Conservation (phyloP, 2,113 vertebrate species). For the Cisticola juncidis region DNA sequence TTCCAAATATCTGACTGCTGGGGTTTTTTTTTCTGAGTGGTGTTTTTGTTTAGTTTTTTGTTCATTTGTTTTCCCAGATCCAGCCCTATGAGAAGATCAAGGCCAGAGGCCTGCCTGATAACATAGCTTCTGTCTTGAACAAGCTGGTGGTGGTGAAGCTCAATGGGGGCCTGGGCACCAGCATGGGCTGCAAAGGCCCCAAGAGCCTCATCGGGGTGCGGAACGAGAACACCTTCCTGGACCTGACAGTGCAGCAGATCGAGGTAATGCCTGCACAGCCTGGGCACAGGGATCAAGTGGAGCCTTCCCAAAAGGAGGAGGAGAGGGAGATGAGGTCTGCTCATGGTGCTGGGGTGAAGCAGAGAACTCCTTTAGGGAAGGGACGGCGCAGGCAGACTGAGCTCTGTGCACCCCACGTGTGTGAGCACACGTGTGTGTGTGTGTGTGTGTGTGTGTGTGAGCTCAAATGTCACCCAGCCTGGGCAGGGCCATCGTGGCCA, state of each 20-base stretch:
- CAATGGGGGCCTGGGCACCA: slow-evolving; percentile 94
- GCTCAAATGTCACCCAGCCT: background rate
- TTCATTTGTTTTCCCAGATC: slow-evolving; percentile 75
- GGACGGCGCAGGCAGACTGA: rapidly evolving
- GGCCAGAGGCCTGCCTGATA: slow-evolving; percentile 80
- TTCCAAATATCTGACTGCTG: background rate
- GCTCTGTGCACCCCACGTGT: rapidly evolving
- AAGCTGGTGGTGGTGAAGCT: slow-evolving; percentile 95
- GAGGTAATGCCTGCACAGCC: slow-evolving; percentile 75
- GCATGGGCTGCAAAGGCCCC: slow-evolving; percentile 97
- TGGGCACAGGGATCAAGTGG: background rate
- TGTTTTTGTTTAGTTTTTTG: background rate
- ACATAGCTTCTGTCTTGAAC: slow-evolving; percentile 84
- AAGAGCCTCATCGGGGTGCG: slow-evolving; percentile 96
- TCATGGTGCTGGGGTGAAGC: background rate
- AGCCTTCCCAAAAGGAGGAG: background rate
- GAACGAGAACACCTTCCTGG: slow-evolving; percentile 96
- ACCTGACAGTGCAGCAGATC: slow-evolving; percentile 96
- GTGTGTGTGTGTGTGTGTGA: background rate
- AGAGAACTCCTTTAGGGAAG: background rate
- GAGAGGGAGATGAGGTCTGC: background rate
- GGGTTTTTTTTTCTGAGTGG: background rate
- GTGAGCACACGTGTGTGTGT: background rate
- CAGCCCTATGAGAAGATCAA: slow-evolving; percentile 92
- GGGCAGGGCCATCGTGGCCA: background rate